phyloP scores from a whole-genome alignment of 2,888 invertebrate genomes.

The Andrena dorsata region DNA sequence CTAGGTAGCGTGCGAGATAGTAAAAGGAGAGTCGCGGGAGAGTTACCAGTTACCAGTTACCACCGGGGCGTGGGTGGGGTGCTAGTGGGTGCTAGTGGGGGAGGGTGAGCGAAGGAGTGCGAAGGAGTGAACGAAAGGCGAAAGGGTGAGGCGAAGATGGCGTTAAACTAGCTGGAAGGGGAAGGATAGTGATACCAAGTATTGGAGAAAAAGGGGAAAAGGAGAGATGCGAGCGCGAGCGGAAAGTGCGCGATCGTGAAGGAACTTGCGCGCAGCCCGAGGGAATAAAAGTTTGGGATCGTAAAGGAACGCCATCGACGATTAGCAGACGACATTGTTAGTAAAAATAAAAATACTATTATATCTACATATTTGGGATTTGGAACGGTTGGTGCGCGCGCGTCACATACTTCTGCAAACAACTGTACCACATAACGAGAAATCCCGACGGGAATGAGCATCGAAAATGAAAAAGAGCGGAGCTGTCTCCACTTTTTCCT shows the following conservation, averaged over 20 bases:
- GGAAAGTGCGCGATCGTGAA: conserved; percentile 48
- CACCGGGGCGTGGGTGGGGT: conserved; percentile 5
- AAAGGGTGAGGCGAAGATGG: conserved; percentile 59
- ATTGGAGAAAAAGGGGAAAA: conserved; percentile 39
- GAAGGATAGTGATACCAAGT: conserved; percentile 45
- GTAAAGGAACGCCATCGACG: conserved; percentile 52
- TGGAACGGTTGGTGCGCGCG: conserved; percentile 73
- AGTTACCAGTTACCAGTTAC: too few species aligned
- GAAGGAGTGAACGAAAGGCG: conserved; percentile 35
- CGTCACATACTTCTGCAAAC: conserved; percentile 37
- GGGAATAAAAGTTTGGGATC: conserved; percentile 21
- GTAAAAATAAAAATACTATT: conserved; percentile 82
- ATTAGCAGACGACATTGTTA: conserved; percentile 80
- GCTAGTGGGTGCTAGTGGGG: conserved; percentile 34
- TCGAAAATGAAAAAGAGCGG: conserved; percentile 1
- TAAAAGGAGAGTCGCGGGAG: not conserved
- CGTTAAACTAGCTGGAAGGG: conserved; percentile 36
- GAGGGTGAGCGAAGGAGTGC: conserved; percentile 37
- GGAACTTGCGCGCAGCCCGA: conserved; percentile 34
- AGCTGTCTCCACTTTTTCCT: conserved; percentile 9
- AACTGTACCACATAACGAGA: not conserved
- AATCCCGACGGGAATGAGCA: not conserved
- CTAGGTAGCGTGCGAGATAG: not conserved
- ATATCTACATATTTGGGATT: conserved; percentile 64
- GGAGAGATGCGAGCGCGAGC: conserved; percentile 53